A percentile compares a stretch with the other conserved stretches of the same genome.
phyloP scores from a whole-genome alignment of 2,888 invertebrate genomes.

The Drosophila borborema region DNA sequence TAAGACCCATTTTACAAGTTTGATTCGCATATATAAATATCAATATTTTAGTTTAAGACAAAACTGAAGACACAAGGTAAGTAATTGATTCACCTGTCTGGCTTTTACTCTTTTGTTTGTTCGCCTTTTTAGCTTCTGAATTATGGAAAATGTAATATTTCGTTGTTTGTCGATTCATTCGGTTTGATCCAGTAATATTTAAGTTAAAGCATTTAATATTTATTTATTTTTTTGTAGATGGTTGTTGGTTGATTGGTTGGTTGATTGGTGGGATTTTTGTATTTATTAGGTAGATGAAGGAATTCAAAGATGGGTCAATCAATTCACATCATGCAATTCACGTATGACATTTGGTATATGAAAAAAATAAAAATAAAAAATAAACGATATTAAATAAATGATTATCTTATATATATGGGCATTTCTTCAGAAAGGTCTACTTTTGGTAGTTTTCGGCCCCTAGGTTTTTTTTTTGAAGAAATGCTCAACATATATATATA shows the following conservation, averaged over 20 bases:
- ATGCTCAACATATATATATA: neutral
- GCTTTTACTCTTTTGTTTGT: constrained; percentile 93
- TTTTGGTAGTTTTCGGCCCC: neutral
- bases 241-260: constrained; percentile 43
- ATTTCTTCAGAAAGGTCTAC: no score
- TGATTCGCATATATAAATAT: neutral
- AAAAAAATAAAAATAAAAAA: constrained; percentile 70
- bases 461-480: no score
- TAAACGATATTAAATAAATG: constrained; percentile 55
- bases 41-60: neutral
- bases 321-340: constrained; percentile 83
- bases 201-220: constrained; percentile 5
- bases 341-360: constrained; percentile 74
- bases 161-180: constrained; percentile 44
- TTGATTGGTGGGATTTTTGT: constrained; percentile 42
- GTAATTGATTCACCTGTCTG: constrained; percentile 90
- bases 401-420: constrained; percentile 26
- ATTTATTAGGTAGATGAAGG: constrained; percentile 71
- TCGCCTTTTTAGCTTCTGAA: constrained; percentile 97
- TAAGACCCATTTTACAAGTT: neutral
- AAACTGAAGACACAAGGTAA: constrained; percentile 9
- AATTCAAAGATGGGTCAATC: constrained; percentile 76
- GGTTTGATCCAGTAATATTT: constrained; percentile 8
- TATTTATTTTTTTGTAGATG: constrained; percentile 46
- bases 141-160: constrained; percentile 42